phyloP scores from a whole-genome alignment of 1,140 invertebrate species.

The Cydia amplana region DNA sequence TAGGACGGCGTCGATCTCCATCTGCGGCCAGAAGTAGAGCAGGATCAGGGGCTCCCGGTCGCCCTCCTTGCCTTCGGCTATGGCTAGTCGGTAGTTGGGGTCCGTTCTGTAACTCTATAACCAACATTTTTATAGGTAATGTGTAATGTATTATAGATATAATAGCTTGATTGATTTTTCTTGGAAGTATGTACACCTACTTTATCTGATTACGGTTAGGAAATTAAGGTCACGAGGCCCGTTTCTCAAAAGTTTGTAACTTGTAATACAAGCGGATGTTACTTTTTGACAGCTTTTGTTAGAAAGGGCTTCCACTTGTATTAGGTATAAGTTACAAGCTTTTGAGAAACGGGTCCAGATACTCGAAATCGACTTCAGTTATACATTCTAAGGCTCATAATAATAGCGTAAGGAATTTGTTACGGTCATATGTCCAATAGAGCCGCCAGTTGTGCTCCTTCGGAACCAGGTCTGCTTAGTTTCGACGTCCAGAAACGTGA shows the following conservation, averaged over 20 bases:
- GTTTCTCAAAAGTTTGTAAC: too few relatives aligned
- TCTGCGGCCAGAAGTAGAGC: constrained; percentile 90
- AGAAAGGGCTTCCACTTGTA: too few relatives aligned
- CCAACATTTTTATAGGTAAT: neutral
- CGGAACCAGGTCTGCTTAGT: constrained; percentile 84
- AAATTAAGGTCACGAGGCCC: too few relatives aligned
- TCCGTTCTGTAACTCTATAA: constrained; percentile 86
- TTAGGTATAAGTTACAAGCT: too few relatives aligned
- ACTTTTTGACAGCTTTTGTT: too few relatives aligned
- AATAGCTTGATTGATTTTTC: too few relatives aligned
- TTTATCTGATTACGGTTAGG: too few relatives aligned
- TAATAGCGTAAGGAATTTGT: constrained; percentile 39
- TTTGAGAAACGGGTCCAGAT: too few relatives aligned
- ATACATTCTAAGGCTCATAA: too few relatives aligned
- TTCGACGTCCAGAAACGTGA: constrained; percentile 87
- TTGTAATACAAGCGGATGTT: too few relatives aligned
- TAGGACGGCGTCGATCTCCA: constrained; percentile 86
- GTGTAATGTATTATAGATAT: neutral
- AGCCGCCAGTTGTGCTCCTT: constrained; percentile 85
- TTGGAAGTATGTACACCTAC: too few relatives aligned
- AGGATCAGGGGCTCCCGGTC: constrained; percentile 88
- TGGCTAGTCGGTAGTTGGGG: constrained; percentile 85
- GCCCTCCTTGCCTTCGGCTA: constrained; percentile 91
- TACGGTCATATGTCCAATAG: constrained; percentile 90
- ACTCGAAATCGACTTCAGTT: too few relatives aligned